phyloP scores from a whole-genome alignment of 2,888 invertebrate species.

The Scaptomyza caliginosa region DNA sequence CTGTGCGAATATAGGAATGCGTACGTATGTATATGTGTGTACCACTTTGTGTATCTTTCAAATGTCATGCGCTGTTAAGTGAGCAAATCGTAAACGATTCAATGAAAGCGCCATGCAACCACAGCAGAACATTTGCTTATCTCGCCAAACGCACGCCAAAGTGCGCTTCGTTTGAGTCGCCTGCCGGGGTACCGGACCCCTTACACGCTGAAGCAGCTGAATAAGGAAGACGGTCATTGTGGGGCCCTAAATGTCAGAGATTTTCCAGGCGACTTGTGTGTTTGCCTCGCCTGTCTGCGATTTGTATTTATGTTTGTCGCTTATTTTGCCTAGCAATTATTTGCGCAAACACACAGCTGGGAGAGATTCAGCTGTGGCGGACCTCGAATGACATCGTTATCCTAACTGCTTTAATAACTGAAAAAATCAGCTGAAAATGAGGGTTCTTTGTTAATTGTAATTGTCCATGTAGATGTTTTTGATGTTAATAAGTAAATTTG shows the following conservation, averaged over 20 bases:
- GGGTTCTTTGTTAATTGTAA: constrained; percentile 73
- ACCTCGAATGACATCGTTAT: constrained; percentile 18
- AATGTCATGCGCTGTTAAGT: constrained; percentile 76
- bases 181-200: constrained; percentile 33
- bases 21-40: constrained; percentile 17
- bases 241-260: constrained; percentile 63
- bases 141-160: constrained; percentile 65
- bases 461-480: constrained; percentile 73
- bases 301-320: constrained; percentile 68
- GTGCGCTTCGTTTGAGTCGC: constrained; percentile 72
- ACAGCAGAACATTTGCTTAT: constrained; percentile 71
- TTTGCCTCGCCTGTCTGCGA: constrained; percentile 32
- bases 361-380: constrained; percentile 11
- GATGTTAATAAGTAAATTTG: constrained; percentile 50
- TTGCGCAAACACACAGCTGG: constrained; percentile 55
- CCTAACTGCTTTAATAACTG: background rate
- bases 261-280: constrained; percentile 58
- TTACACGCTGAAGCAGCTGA: constrained; percentile 20
- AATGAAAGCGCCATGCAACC: constrained; percentile 58
- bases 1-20: constrained; percentile 1
- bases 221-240: constrained; percentile 61
- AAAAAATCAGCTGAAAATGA: constrained; percentile 54
- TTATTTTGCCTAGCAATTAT: constrained; percentile 73
- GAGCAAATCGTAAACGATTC: constrained; percentile 70
- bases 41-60: constrained; percentile 54